Evolutionary conservation across 1,140 invertebrate genomes (phyloP), one percentile per base, ranked within the genome.

Genomic region (Microplitis mediator): DNA sequence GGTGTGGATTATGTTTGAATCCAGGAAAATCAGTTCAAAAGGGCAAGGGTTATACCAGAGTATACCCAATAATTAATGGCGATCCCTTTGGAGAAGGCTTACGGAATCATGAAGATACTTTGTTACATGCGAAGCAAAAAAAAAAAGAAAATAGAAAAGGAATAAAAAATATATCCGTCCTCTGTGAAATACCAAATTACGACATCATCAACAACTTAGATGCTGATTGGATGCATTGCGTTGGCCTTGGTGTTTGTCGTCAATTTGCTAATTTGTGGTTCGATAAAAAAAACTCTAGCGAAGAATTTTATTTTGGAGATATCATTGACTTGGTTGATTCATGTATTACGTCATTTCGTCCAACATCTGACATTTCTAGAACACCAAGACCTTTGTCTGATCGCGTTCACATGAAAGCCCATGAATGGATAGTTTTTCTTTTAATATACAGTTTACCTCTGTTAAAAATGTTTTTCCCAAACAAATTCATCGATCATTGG

Each of bases 391-490:
- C 62, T 14, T 23, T 58, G 9, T 23, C 14, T 58, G 72, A 74
- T 32, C 69, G 76, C 39, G 54, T 34, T n/a, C 71, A 64, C 73
- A 77, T 72, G 74, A 80, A 80, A 67, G 75, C 77, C 2, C 54
- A 77, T 66, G 78, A 80, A 51, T 77, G 75, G 71, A 56, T 58
- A 3, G 61, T 61, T n/a, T 79, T 68, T 45, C 69, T 77, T 52
- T 45, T 68, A 9, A 61, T 45, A 63, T 76, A 76, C 50, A 68
- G 71, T 31, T 11, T 73, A 6, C 71, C 71, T n/a, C 54, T 71
- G 56, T 45, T 77, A 14, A 71, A 63, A 71, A 35, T 3, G 45
- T 11, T 56, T 16, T 65, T 77, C 34, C 70, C 67, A 34, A 5
- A 11, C 14, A 61, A 36, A n/a, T 73, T 60, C 39, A 4, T 75